Base-by-base conservation (phyloP, 2,113 vertebrate genomes). In the Pedionomus torquatus region DNA sequence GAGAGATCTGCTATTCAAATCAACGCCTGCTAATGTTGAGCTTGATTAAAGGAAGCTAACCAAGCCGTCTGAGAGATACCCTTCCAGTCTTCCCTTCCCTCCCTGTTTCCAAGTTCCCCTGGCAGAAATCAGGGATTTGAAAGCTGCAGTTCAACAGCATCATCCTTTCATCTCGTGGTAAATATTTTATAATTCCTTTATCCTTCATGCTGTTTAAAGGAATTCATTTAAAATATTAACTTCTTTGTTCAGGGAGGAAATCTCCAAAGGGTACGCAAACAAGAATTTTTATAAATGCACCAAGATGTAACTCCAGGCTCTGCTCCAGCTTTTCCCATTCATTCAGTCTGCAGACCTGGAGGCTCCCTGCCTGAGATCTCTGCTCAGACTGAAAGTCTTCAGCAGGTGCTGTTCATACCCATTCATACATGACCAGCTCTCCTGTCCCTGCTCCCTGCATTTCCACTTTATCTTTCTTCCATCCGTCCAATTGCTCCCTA, bases 181-280 rank as follows among this genome's bases (percentile, higher is more conserved):
- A 97, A 78, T 95, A 95, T 93, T 96, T 96, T 76, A 94, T 96
- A 80, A 87, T 94, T 95, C 48, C n/a, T 93, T 96, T 91, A 80
- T 88, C 35, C 65, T 77, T 28, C 13, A 55, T 41, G 35, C 74
- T 87, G 87, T 91, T 95, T 93, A 97, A 95, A 96, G 85, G 75
- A 79, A 87, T 86, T 91, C 5, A 90, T 90, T 94, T 97, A 87
- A 94, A 95, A 92, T 68, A 93, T 66, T 68, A 90, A 85, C 69
- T 83, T 65, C 64, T 95, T 95, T 96, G 86, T 89, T 92, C 35
- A 70, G 65, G 41, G 76, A 87, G 54, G 77, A 91, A 90, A 77
- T 87, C 84, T 97, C 96, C 70, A 72, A 94, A 95, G 17, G 33
- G 51, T 63, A 65, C 18, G 57, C 46, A 80, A 94, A 66, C 33